Evolutionary conservation across 2,888 invertebrate genomes (phyloP).

Genomic region (Brenthis daphne): DNA sequence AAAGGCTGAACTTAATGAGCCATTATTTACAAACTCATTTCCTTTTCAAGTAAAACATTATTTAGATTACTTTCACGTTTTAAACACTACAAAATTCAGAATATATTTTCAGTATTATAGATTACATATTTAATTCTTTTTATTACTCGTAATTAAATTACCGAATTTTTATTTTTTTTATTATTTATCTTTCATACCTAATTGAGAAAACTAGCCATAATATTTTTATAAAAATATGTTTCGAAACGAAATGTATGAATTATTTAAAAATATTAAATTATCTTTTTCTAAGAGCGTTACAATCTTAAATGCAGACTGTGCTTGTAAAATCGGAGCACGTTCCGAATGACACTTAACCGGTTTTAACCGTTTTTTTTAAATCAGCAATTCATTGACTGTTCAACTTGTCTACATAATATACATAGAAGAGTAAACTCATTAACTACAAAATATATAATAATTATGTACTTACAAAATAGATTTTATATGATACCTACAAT

Average conservation of each 20-base stretch:
- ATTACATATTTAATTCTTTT: not conserved
- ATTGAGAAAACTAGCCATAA: not conserved
- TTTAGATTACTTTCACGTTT: constrained; percentile 33
- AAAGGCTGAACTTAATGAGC: constrained; percentile 35
- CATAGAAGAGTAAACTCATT: not conserved
- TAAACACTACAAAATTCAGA: constrained; percentile 1
- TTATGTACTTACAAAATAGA: not conserved
- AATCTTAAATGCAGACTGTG: constrained; percentile 16
- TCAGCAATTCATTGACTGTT: constrained; percentile 24
- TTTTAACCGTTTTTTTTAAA: constrained; percentile 41
- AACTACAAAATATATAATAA: not conserved
- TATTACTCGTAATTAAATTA: no score
- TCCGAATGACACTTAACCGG: constrained; percentile 34
- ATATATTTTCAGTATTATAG: not conserved
- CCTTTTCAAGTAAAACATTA: constrained; percentile 33
- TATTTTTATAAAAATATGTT: not conserved
- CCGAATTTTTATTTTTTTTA: no score
- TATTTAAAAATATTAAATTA: not conserved
- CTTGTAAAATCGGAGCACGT: constrained; percentile 33
- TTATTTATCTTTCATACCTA: no score
- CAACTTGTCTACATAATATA: constrained; percentile 34
- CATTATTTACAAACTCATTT: constrained; percentile 36
- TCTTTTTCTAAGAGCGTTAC: constrained; percentile 6
- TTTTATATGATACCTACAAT: no score
- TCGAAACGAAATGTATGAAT: not conserved